Evolutionary conservation across 2,888 invertebrate genomes (phyloP).

Genomic region (Eupeodes latifasciatus): DNA sequence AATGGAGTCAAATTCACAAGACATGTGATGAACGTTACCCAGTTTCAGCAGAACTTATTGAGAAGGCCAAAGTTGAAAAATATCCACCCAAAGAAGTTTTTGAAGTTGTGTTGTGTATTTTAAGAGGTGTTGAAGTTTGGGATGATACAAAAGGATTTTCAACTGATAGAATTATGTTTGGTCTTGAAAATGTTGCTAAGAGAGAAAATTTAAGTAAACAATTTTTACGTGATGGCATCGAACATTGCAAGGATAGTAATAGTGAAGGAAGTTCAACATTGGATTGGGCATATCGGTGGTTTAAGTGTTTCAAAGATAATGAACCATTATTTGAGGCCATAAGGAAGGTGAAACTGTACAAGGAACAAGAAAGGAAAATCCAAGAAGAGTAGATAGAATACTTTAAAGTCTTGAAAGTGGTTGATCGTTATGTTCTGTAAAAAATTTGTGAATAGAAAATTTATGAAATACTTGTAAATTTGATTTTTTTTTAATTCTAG

Average conservation of each 20-base stretch:
- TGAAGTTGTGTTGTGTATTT: not conserved
- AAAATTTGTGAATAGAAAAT: no score
- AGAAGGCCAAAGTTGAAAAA: not conserved
- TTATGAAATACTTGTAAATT: no score
- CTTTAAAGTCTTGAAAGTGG: no score
- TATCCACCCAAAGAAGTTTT: not conserved
- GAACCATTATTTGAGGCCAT: not conserved
- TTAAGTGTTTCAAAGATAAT: slow-evolving; percentile 40
- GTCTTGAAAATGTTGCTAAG: not conserved
- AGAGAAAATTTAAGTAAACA: not conserved
- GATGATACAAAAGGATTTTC: not conserved
- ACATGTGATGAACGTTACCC: not conserved
- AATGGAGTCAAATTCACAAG: not conserved
- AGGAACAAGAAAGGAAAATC: not conserved
- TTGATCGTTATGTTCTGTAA: no score
- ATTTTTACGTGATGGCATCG: slow-evolving; percentile 12
- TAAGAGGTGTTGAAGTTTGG: not conserved
- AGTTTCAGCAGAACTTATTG: not conserved
- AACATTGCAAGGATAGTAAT: slow-evolving; percentile 45
- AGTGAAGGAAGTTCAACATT: slow-evolving; percentile 36
- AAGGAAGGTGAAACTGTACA: not conserved
- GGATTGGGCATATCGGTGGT: slow-evolving; percentile 52
- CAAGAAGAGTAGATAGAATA: no score
- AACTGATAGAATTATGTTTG: not conserved
- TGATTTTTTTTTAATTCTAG: no score